These are phyloP conservation scores for Meteorus sp. DNA, from an alignment of 1,140 invertebrate genomes.

Conservation along the genomic window DNA sequence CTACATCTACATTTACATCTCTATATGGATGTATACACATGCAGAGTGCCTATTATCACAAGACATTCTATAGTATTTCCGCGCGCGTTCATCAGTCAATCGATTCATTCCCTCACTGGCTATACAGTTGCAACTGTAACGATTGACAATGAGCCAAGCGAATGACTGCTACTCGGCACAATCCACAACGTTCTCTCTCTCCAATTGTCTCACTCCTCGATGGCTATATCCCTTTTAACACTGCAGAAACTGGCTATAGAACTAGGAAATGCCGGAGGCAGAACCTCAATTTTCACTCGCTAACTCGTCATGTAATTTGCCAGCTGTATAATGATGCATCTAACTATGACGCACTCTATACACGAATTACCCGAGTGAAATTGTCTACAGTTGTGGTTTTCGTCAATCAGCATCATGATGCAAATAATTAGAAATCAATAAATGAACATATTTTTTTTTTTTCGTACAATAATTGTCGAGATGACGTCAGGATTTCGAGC, in stretches of 20 bases:
- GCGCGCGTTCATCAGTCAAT: neutral
- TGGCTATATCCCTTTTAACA: neutral
- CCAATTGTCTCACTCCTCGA: neutral
- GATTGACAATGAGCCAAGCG: too few species aligned
- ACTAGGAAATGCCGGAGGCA: conserved; percentile 10
- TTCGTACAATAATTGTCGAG: too few species aligned
- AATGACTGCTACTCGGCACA: too few species aligned
- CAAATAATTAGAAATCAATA: neutral
- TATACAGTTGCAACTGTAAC: too few species aligned
- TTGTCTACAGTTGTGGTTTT: neutral
- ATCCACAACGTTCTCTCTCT: neutral
- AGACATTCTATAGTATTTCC: neutral
- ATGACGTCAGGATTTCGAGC: too few species aligned
- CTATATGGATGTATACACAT: neutral
- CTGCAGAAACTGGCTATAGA: neutral
- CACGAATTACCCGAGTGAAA: conserved; percentile 14
- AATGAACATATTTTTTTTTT: too few species aligned
- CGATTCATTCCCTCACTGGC: too few species aligned
- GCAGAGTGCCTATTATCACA: neutral
- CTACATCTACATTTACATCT: neutral
- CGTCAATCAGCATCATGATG: neutral
- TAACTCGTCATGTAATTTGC: conserved; percentile 21
- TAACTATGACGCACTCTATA: conserved; percentile 4
- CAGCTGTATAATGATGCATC: conserved; percentile 4
- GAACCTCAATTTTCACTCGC: conserved; percentile 21